Base-by-base conservation (phyloP, 1,140 invertebrate genomes). In the Diorhabda elongata region DNA sequence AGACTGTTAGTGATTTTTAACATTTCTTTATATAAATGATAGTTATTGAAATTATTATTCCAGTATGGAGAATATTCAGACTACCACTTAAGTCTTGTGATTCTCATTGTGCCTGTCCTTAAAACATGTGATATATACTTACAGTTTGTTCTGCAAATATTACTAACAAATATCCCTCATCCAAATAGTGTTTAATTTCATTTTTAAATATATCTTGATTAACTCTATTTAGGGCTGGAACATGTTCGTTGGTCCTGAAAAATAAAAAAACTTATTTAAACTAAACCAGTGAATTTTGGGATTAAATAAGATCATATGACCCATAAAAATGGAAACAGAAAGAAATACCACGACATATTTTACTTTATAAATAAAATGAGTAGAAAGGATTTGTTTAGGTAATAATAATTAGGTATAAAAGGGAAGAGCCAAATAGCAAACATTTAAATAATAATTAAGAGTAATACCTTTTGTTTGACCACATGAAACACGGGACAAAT, bases 401-500 rank as follows among this genome's bases (percentile, higher is more conserved):
- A 26, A 26, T 26, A 26, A 26, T 26, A 26, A 26, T 1, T 26
- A 26, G 26, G 26, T 26, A 26, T 26, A 26, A 26, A 26, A 52
- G n/a, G 2, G n/a, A 52, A 3, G 4, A 8, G 47, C 6, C 47
- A 52, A 45, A 61, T 60, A 68, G 64, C 67, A 66, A 70, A 70
- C 68, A 63, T 52, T 68, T 69, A 66, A 70, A 43, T 52, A 44
- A 41, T 61, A 66, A 65, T 41, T 68, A 69, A 61, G 76, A 77
- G 77, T 52, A 4, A 4, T 77, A 81, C 78, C 73, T 76, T 60
- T 69, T 69, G 41, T 73, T 77, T 67, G 73, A 76, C 79, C 79
- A 80, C 68, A 80, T 79, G 75, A 71, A 81, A 64, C 79, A 77
- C 61, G 80, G 79, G 43, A 81, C 76, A 74, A 74, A 77, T 77